A percentile compares a stretch with the other conserved stretches of the same genome.
These are phyloP conservation scores for Acleris laterana DNA, from an alignment of 2,888 invertebrate species.

Conservation along the genomic window DNA sequence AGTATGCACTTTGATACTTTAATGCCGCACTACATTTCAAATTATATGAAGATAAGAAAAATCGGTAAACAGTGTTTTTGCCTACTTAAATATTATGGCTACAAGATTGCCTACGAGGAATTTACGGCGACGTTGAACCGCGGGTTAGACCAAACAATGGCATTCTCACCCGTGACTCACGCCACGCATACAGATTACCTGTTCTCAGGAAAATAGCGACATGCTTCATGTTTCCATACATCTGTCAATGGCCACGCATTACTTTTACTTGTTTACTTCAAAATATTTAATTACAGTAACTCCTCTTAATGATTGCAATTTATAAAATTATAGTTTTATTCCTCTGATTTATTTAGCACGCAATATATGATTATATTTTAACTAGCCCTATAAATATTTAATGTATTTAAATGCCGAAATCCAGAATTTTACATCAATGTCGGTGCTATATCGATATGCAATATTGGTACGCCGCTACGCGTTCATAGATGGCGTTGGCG, in stretches of 20 bases:
- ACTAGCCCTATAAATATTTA: no score
- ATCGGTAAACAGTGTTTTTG: neutral
- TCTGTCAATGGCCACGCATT: neutral
- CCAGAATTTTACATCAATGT: no score
- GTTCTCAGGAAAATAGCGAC: neutral
- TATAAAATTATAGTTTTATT: no score
- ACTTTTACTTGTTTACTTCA: no score
- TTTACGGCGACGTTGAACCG: slow-evolving; percentile 27
- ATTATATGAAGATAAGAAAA: neutral
- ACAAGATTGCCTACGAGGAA: slow-evolving; percentile 16
- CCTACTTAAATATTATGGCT: slow-evolving; percentile 22
- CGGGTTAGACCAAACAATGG: slow-evolving; percentile 54
- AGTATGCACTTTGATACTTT: neutral
- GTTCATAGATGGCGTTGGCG: slow-evolving; percentile 29
- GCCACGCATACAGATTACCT: slow-evolving; percentile 14
- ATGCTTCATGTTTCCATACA: slow-evolving; percentile 1
- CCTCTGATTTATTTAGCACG: no score
- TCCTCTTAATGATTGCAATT: no score
- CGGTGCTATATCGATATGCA: neutral
- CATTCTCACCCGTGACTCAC: slow-evolving; percentile 36
- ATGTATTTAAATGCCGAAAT: no score
- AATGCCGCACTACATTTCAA: neutral
- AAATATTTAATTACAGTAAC: no score
- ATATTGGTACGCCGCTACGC: neutral
- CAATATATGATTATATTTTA: no score